Conservation (phyloP, 2,888 invertebrate species). For the Cryptophagus acutangulus region DNA sequence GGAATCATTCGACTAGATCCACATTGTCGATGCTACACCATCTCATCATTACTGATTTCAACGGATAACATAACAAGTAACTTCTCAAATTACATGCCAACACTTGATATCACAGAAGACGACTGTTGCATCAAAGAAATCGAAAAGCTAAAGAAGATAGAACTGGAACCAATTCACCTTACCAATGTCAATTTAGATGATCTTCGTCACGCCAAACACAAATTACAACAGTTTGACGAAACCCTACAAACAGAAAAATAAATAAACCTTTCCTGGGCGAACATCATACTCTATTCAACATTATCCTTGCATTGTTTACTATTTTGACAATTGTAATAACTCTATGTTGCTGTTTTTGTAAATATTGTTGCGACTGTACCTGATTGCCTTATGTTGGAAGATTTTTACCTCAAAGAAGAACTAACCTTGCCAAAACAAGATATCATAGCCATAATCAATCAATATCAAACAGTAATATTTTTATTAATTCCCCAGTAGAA, state of each 20-base stretch:
- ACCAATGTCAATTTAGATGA: constrained; percentile 20
- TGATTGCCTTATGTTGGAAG: constrained; percentile 1
- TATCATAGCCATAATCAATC: background rate
- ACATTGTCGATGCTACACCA: background rate
- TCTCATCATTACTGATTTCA: background rate
- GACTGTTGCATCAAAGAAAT: constrained; percentile 11
- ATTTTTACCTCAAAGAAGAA: background rate
- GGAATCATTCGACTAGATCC: background rate
- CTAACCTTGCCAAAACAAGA: background rate
- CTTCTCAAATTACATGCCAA: constrained; percentile 6
- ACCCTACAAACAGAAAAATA: constrained; percentile 15
- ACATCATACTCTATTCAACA: constrained; percentile 12
- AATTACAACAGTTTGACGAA: constrained; percentile 21
- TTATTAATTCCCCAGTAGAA: background rate
- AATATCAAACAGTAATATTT: background rate
- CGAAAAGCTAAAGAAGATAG: constrained; percentile 7
- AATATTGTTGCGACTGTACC: constrained; percentile 2
- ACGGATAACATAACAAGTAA: background rate
- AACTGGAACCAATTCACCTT: constrained; percentile 16
- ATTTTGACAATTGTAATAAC: background rate
- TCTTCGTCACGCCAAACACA: constrained; percentile 18
- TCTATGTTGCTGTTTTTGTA: constrained; percentile 1
- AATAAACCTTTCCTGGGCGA: constrained; percentile 20
- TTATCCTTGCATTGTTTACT: constrained; percentile 1
- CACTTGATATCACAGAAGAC: constrained; percentile 3